phyloP scores from a whole-genome alignment of 2,888 invertebrate species.

The Leptopilina drosophilae region DNA sequence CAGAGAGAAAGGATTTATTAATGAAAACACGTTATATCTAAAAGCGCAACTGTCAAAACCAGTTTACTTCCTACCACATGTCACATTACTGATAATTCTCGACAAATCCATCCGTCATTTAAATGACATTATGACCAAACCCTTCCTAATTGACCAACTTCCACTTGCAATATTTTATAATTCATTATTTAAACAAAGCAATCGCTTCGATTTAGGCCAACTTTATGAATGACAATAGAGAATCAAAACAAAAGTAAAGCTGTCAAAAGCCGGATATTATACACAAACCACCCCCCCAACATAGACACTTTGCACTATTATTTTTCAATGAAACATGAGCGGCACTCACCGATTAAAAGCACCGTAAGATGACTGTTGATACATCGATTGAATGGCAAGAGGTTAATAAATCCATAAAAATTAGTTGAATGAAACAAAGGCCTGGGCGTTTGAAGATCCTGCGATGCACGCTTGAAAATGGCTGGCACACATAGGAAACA shows the following conservation, averaged over 20 bases:
- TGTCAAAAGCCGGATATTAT: not conserved
- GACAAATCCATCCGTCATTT: conserved; percentile 12
- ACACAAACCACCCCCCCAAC: conserved; percentile 24
- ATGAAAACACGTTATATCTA: conserved; percentile 20
- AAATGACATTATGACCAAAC: not conserved
- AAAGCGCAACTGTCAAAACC: conserved; percentile 33
- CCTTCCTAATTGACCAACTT: not conserved
- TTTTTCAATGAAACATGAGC: not conserved
- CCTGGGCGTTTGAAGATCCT: conserved; percentile 35
- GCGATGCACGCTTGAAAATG: conserved; percentile 35
- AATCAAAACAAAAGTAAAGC: not conserved
- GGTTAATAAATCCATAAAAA: conserved; percentile 35
- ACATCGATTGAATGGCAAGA: not conserved
- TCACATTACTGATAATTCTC: conserved; percentile 3
- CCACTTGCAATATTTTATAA: not conserved
- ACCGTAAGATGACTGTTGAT: not conserved
- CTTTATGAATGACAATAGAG: not conserved
- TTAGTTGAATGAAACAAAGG: conserved; percentile 24
- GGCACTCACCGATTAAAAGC: conserved; percentile 32
- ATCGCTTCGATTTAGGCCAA: not conserved
- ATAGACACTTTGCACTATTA: conserved; percentile 10
- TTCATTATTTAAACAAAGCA: not conserved
- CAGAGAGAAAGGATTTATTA: not conserved
- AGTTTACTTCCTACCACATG: conserved; percentile 16
- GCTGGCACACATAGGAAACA: conserved; percentile 37